phyloP scores from a whole-genome alignment of 1,140 invertebrate genomes.

The Eciton burchellii region DNA sequence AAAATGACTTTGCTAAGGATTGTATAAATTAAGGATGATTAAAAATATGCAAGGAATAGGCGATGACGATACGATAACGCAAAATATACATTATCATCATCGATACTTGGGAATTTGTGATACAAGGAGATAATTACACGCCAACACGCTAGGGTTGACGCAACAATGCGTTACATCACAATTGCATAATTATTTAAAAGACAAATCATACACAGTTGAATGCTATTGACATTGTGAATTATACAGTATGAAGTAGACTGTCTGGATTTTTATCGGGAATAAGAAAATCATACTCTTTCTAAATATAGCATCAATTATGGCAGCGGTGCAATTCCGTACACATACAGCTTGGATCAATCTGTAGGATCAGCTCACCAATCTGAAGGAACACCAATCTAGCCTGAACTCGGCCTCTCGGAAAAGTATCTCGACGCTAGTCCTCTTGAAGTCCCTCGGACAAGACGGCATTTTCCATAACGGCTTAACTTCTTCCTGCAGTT shows the following conservation, averaged over 20 bases:
- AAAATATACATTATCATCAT: slow-evolving; percentile 23
- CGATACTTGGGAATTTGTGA: neutral
- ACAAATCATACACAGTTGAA: neutral
- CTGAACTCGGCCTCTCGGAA: slow-evolving; percentile 92
- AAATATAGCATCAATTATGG: neutral
- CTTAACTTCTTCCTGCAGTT: slow-evolving; percentile 93
- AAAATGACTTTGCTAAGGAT: neutral
- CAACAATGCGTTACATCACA: neutral
- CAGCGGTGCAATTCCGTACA: neutral
- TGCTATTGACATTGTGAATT: neutral
- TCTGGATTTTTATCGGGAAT: neutral
- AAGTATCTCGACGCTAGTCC: slow-evolving; percentile 93
- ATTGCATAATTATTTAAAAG: slow-evolving; percentile 28
- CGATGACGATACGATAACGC: neutral
- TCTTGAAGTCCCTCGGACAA: slow-evolving; percentile 93
- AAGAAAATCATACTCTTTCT: neutral
- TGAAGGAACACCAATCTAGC: slow-evolving; percentile 96
- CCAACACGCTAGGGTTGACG: neutral
- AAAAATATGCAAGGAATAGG: neutral
- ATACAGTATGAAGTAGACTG: neutral
- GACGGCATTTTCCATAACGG: slow-evolving; percentile 91
- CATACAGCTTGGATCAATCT: neutral
- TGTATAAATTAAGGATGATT: slow-evolving; percentile 9
- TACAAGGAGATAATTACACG: neutral
- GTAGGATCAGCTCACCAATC: slow-evolving; percentile 89